Evolutionary conservation across 2,113 vertebrate species (phyloP).

Genomic region (Dromaius novaehollandiae): DNA sequence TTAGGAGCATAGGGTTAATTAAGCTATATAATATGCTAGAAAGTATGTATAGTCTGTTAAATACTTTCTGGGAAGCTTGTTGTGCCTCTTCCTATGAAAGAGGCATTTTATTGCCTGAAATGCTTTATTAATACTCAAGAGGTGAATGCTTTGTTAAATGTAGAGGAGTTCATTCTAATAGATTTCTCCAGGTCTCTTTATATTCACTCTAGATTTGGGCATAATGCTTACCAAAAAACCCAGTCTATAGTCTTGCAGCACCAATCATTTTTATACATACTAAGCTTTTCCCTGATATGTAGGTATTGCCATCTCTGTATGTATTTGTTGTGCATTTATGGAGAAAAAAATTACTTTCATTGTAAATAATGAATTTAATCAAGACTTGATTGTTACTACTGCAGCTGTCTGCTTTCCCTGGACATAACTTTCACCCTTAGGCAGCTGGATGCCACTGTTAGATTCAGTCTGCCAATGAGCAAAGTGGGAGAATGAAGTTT

Average conservation of each 20-base stretch:
- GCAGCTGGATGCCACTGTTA: neutral
- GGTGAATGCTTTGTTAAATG: neutral
- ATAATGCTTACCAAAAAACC: neutral
- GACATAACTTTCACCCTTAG: neutral
- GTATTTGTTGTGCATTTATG: constrained; percentile 3
- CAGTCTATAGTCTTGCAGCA: neutral
- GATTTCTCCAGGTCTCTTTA: neutral
- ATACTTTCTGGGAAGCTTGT: neutral
- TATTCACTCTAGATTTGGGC: neutral
- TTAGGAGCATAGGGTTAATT: neutral
- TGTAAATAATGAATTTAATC: neutral
- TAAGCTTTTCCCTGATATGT: neutral
- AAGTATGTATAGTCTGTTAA: neutral
- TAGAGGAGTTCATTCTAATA: neutral
- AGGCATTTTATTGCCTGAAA: neutral
- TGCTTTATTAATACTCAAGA: neutral
- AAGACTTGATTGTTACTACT: neutral
- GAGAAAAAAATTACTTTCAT: constrained; percentile 5
- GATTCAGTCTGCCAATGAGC: neutral
- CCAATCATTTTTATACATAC: neutral
- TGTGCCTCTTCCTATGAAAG: neutral
- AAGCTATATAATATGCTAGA: neutral
- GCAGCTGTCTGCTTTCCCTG: neutral
- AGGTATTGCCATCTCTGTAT: neutral
- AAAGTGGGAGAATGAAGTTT: neutral